Base-by-base conservation (phyloP, 2,888 invertebrate genomes). In the Leucoma salicis region DNA sequence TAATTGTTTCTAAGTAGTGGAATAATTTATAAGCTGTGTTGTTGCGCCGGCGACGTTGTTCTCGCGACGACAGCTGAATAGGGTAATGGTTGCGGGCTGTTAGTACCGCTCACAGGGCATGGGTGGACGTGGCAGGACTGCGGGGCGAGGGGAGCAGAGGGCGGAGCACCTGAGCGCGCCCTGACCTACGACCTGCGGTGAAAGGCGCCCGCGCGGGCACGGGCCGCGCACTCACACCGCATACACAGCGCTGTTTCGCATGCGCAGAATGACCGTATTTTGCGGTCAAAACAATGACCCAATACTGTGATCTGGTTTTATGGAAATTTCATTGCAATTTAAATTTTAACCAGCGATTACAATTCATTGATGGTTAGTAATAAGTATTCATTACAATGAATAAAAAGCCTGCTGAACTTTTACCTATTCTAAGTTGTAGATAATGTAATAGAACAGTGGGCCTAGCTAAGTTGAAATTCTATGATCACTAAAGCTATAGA, bases 161-260 rank as follows among this genome's bases (percentile, higher is more conserved):
- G 87, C 85, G 85, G 86, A 82, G 88, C 88, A 84, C 88, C 88
- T 83, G 86, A 88, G 88, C 78, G 87, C 88, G 87, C 88, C 88
- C 88, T 89, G 88, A 88, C 88, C 88, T 86, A 70, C 83, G 88
- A 89, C 88, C 88, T 65, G 84, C 76, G 84, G 88, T 89, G 88
- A 89, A 88, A 89, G 88, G 88, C 86, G 85, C 84, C 66, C 77
- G 82, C 74, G 77, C 77, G 81, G 75, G 78, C 77, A 72, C 72
- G 68, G 70, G 56, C 58, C 59, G 60, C 55, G 51, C 53, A 40
- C 50, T 59, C 38, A 34, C 32, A 18, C 74, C 74, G 74, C 72
- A 78, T 79, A 82, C 84, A 83, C 74, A 74, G 72, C 81, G 61
- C 68, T 65, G 70, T 58, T 66, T 66, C 66, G 66, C 74, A 66